Conservation (phyloP, 2,113 vertebrate genomes). For the Rhizomys pruinosus region DNA sequence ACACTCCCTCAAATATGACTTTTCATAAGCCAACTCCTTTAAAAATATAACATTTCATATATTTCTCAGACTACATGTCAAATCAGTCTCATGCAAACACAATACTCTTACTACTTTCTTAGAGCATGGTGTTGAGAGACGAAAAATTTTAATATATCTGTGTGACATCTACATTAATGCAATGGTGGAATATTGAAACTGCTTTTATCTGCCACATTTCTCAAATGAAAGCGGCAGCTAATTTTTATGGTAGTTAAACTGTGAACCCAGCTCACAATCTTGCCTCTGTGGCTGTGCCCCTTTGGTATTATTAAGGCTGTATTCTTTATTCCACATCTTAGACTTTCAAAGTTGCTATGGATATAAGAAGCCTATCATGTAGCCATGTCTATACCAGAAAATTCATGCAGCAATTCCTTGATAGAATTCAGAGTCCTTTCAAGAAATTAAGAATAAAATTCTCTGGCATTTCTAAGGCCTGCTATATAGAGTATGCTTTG, state of each 20-base stretch:
- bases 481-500: not conserved
- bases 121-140: slow-evolving; percentile 64
- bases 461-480: not conserved
- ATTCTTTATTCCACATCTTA: slow-evolving; percentile 68
- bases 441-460: slow-evolving; percentile 55
- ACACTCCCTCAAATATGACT: slow-evolving; percentile 77
- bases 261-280: slow-evolving; percentile 68
- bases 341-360: slow-evolving; percentile 69
- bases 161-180: slow-evolving; percentile 74
- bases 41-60: slow-evolving; percentile 76
- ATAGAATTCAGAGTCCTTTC: slow-evolving; percentile 59
- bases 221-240: slow-evolving; percentile 75
- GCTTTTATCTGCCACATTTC: slow-evolving; percentile 77
- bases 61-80: slow-evolving; percentile 75
- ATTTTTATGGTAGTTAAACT: slow-evolving; percentile 79
- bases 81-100: slow-evolving; percentile 77
- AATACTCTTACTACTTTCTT: slow-evolving; percentile 73
- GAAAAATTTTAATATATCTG: slow-evolving; percentile 75
- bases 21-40: slow-evolving; percentile 75
- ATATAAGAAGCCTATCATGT: slow-evolving; percentile 62
- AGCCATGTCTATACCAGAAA: slow-evolving; percentile 58
- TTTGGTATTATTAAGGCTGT: slow-evolving; percentile 68
- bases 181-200: slow-evolving; percentile 72
- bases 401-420: slow-evolving; percentile 57
- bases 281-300: slow-evolving; percentile 39